Base-by-base conservation (phyloP, 2,888 invertebrate genomes). In the Drosophila merina region DNA sequence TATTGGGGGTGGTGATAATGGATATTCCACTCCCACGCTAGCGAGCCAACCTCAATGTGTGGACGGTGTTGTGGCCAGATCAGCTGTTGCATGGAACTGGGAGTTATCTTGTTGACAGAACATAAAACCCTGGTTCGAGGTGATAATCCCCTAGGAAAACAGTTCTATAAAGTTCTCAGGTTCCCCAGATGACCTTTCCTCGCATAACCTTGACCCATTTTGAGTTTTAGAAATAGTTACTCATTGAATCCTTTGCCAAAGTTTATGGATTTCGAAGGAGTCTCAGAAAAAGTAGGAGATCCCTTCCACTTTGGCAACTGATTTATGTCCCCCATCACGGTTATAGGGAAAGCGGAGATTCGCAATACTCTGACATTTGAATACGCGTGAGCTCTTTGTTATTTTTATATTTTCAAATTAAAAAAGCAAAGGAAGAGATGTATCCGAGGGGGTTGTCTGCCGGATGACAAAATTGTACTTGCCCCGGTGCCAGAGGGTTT, bases 381-480 rank as follows among this genome's bases (percentile, higher is more conserved):
- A 74, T 62, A 69, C 68, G 60, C 55, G 48, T 52, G 74, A 70
- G 71, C 71, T 74, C 59, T 66, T 78, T 85, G 88, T 84, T 83
- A 87, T 88, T 87, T 88, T 84, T 86, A 88, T 87, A 88, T 87
- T 86, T 84, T 88, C 79, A 87, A 84, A 84, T 88, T 88, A 88
- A 79, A 88, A 84, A 85, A 75, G 74, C 67, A 86, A 80, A 82
- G 62, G 72, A 76, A 10, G 68, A 50, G 70, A 47, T 48, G 33
- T 14, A 8, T 44, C 42, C 33, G n/a, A 42, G 57, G 64, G 57
- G 64, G 57, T 55, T 52, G 55, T 28, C 57, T 57, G 28, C n/a
- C 30, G 56, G 64, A 31, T 64, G 60, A 62, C 60, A 47, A 48
- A 63, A 62, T 38, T 38, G 63, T 47, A 59, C 47, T 60, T 25